Evolutionary conservation across 2,113 vertebrate genomes (phyloP), one percentile per base, ranked within the genome.

Genomic region (Nycticorax nycticorax): DNA sequence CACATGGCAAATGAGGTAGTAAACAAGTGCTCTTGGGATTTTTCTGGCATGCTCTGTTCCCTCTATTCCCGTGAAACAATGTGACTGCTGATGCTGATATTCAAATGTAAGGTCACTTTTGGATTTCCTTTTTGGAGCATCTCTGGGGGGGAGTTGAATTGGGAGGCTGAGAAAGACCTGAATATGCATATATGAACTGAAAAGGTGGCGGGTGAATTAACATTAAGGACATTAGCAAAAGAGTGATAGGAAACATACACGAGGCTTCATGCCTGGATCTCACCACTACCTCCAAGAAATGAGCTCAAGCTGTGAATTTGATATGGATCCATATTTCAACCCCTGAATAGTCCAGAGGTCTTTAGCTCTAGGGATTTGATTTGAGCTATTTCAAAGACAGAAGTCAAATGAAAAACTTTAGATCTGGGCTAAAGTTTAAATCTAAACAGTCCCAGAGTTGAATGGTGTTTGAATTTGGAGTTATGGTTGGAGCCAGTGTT

Each of bases 221-320:
- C 3, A 0, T 22, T 55, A 52, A 66, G 48, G 22, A 24, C 8
- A 22, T 39, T 22, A 59, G 14, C 45, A 41, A 75, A 79, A 28
- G 35, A 55, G 30, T 37, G 74, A 50, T 10, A 73, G 72, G 67
- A 84, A 93, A 71, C 28, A 66, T 27, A 26, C 37, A 64, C 8
- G 3, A 69, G 12, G 23, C 22, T 92, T 77, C 78, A 45, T 10
- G 55, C 5, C 23, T 83, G 59, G 47, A 74, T 75, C 67, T 86
- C 2, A 1, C 63, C 56, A 45, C 19, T 28, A 22, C 14, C 45
- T 87, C 67, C 55, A 45, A 92, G 43, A 88, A 93, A 95, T 3
- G 8, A 83, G 45, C 27, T 92, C 85, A 93, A 71, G 90, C 81
- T 93, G 78, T 71, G 93, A 84, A 39, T 77, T 92, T 86, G 59